A percentile compares a stretch with the other conserved stretches of the same genome.
These are phyloP conservation scores for Tenodera sinensis DNA, from an alignment of 2,888 invertebrate genomes.

Conservation along the genomic window DNA sequence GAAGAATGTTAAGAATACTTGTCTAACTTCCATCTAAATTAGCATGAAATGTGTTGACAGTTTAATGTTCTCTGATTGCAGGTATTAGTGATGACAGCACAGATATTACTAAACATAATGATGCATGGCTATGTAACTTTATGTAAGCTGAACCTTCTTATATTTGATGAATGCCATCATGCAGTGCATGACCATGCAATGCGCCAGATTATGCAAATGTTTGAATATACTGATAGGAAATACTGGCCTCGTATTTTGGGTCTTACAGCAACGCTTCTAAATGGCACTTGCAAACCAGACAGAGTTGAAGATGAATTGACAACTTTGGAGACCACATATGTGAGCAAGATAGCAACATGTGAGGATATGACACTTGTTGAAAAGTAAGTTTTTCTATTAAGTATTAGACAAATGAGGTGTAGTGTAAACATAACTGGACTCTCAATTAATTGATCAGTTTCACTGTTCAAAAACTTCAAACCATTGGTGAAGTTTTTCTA, in stretches of 20 bases:
- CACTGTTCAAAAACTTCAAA: no score
- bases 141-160: conserved; percentile 64
- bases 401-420: no score
- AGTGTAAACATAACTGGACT: no score
- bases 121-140: conserved; percentile 50
- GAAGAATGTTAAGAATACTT: neutral
- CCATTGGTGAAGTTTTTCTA: no score
- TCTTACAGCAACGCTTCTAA: conserved; percentile 82
- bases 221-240: conserved; percentile 46
- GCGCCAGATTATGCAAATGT: conserved; percentile 53
- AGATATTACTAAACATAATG: conserved; percentile 73
- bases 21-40: neutral
- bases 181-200: conserved; percentile 79
- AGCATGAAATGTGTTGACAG: neutral
- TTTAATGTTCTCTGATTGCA: conserved; percentile 41
- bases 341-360: conserved; percentile 64
- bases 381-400: conserved; percentile 7
- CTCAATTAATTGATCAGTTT: no score
- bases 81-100: conserved; percentile 78
- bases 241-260: conserved; percentile 73
- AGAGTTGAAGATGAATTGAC: conserved; percentile 54
- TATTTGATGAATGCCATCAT: conserved; percentile 95
- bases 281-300: conserved; percentile 58
- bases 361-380: conserved; percentile 7
- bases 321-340: conserved; percentile 68